Conservation (phyloP, 2,797 vertebrate species). For the Enteromius radiatus region DNA sequence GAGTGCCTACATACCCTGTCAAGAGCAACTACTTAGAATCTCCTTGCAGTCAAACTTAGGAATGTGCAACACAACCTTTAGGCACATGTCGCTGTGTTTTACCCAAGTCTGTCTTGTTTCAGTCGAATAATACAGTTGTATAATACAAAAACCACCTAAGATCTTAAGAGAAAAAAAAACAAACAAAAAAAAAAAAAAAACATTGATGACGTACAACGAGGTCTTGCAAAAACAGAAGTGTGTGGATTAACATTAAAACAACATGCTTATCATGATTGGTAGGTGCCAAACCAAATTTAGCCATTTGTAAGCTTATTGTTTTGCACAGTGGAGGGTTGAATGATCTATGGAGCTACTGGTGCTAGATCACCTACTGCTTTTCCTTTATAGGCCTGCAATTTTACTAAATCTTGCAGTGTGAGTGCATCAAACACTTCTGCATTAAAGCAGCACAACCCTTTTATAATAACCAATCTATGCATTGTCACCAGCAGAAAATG, state of each 20-base stretch:
- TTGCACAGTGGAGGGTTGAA: background rate
- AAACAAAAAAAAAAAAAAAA: constrained; percentile 2
- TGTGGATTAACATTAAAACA: constrained; percentile 3
- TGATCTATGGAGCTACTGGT: background rate
- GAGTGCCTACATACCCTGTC: constrained; percentile 8
- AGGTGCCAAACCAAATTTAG: constrained; percentile 11
- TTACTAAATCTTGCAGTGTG: constrained; percentile 5
- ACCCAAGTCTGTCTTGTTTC: background rate
- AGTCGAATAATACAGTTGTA: background rate
- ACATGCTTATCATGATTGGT: background rate
- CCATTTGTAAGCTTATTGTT: background rate
- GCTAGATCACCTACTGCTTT: background rate
- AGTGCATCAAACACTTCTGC: constrained; percentile 34
- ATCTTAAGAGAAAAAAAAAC: background rate
- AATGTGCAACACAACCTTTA: background rate
- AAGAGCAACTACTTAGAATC: constrained; percentile 9
- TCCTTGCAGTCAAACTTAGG: background rate
- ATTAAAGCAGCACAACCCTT: constrained; percentile 16
- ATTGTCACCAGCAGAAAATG: constrained; percentile 35
- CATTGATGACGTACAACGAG: background rate
- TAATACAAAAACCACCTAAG: background rate
- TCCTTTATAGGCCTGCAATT: background rate
- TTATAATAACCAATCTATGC: constrained; percentile 46
- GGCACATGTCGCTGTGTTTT: background rate
- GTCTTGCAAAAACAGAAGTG: background rate